Evolutionary conservation across 2,797 vertebrate genomes (phyloP), one percentile per base, ranked within the genome.

Genomic region (Bucorvus abyssinicus): DNA sequence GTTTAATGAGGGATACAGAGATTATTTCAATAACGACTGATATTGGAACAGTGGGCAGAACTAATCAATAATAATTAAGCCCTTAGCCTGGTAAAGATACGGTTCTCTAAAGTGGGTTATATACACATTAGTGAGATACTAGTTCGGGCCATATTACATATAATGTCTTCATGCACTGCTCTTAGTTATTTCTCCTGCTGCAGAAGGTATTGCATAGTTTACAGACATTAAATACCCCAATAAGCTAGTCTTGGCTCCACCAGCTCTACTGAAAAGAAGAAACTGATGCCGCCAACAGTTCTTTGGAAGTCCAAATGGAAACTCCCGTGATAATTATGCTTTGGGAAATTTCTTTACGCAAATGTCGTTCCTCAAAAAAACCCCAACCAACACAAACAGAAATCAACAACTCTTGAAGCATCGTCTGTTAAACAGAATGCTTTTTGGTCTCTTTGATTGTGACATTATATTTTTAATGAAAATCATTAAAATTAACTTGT

Each of bases 51-150:
- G 96, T 95, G 95, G 97, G 97, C 97, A 98, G 97, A 97, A 95
- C 97, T 97, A 97, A 98, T 98, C 98, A 97, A 98, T 98, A 98
- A 98, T 97, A 98, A 98, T 98, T 98, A 98, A 97, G 96, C 94
- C 92, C 90, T 96, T 96, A 96, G 97, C 88, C 95, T 96, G 89
- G 96, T 95, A 97, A 97, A 97, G 97, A 96, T 96, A 97, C 87
- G 95, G 97, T 98, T 97, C 97, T 97, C 96, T 97, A 97, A 97
- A 97, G 93, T 82, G 97, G 97, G 94, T 97, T 98, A 97, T 95
- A 95, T 96, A 97, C 97, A 97, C 92, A 96, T 97, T 97, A 98
- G 96, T 78, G 86, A 96, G 93, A 97, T 94, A 93, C 96, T 83
- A 67, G 93, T 97, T 96, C 1, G 75, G 97, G 94, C 74, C 32